Base-by-base conservation (phyloP, 2,797 vertebrate genomes). In the Lepidocolaptes lacrymiger region DNA sequence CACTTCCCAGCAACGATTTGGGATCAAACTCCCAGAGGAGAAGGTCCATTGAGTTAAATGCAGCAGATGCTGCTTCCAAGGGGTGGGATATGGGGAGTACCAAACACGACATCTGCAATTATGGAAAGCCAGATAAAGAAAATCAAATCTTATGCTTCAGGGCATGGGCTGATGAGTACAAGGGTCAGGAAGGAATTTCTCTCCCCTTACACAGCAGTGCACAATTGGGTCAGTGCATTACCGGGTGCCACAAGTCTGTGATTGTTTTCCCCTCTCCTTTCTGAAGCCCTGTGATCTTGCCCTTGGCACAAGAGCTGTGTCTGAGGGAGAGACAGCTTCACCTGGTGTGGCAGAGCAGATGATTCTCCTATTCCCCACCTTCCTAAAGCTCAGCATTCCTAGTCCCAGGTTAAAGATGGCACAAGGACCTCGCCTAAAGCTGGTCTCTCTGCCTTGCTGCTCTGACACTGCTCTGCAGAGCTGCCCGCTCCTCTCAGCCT, bases 141-240 rank as follows among this genome's bases (percentile, higher is more conserved):
- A 98, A 97, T 97, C 95, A 90, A 97, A 96, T 97, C 97, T 97
- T 96, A 93, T 94, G 97, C 97, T 97, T 95, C 23, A 52, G 96
- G 97, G 95, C 96, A 97, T 76, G 92, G 95, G 82, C 92, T 90
- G 95, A 92, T 49, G 85, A 88, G 87, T 61, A 37, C 73, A 66
- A 76, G 92, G 95, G 95, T 96, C 95, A 93, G 95, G 88, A 89
- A 96, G 92, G 94, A 96, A 96, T 95, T 90, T 91, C 95, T 76
- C 89, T 94, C 91, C 95, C 92, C 88, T 96, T 10, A 96, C 92
- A 97, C 76, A 73, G 95, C 95, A 94, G 58, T 89, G 96, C 89
- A 96, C 95, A 96, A 96, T 66, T 91, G 91, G 95, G 93, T 96
- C 93, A 95, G 62, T 28, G 93, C 92, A 63, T 91, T 62, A 84